A percentile compares a stretch with the other conserved stretches of the same genome.
Evolutionary conservation across 2,797 vertebrate species (phyloP).

Genomic region (Pampus argenteus): DNA sequence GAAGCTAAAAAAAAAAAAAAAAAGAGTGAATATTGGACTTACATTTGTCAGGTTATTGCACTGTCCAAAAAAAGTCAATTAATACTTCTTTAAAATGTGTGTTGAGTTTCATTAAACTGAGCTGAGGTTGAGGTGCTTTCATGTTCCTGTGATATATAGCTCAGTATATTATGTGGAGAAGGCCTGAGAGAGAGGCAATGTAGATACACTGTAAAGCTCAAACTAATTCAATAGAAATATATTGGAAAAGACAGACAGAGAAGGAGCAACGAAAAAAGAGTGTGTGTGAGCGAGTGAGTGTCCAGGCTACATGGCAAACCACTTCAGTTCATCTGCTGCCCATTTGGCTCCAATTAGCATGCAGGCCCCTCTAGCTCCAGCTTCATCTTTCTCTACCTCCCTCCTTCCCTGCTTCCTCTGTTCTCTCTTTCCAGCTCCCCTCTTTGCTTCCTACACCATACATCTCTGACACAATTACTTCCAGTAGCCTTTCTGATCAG

Average conservation of each 20-base stretch:
- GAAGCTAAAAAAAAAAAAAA: too few relatives aligned
- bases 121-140: not conserved
- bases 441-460: conserved; percentile 56
- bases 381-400: conserved; percentile 65
- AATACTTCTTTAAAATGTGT: not conserved
- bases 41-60: not conserved
- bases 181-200: conserved; percentile 9
- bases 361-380: conserved; percentile 68
- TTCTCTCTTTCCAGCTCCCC: conserved; percentile 44
- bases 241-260: conserved; percentile 32
- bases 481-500: conserved; percentile 67
- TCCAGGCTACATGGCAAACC: conserved; percentile 52
- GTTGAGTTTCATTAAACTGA: conserved; percentile 4
- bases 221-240: conserved; percentile 15
- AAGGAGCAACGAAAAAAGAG: conserved; percentile 34
- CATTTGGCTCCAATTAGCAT: conserved; percentile 81
- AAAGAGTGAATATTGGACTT: too few relatives aligned
- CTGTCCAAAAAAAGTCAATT: not conserved
- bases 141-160: conserved; percentile 3
- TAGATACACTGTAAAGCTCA: conserved; percentile 1
- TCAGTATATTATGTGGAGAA: conserved; percentile 1
- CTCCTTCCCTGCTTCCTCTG: conserved; percentile 51
- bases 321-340: conserved; percentile 73
- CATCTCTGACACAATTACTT: conserved; percentile 78
- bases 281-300: conserved; percentile 34